Evolutionary conservation across 2,797 vertebrate species (phyloP).

Genomic region (Glossophaga mutica): DNA sequence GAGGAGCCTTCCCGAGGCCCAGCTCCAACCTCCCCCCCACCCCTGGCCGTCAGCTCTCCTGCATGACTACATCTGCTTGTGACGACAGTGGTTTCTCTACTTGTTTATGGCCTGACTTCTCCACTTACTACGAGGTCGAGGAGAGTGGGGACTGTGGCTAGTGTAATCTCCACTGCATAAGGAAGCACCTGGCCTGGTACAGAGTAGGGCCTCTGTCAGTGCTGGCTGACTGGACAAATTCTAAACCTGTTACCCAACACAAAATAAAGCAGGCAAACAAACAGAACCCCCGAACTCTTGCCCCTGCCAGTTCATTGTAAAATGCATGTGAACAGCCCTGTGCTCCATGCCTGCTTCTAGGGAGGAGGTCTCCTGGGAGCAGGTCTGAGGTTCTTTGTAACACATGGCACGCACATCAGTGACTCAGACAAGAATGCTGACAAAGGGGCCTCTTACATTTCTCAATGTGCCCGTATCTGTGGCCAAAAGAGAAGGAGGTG

Average conservation of each 20-base stretch:
- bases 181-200: not conserved
- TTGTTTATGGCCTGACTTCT: not conserved
- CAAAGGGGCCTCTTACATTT: not conserved
- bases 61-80: not conserved
- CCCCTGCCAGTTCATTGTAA: not conserved
- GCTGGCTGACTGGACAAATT: not conserved
- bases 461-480: not conserved
- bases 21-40: not conserved
- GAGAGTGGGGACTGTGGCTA: not conserved
- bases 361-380: not conserved
- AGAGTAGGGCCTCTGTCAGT: not conserved
- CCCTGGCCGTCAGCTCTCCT: not conserved
- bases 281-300: not conserved
- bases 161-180: not conserved
- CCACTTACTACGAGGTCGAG: not conserved
- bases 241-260: not conserved
- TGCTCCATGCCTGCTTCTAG: not conserved
- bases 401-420: not conserved
- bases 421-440: not conserved
- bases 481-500: not conserved
- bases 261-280: not conserved
- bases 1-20: not conserved
- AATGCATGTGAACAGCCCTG: not conserved
- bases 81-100: not conserved
- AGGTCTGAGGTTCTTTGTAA: not conserved